Conservation (phyloP, 1,140 invertebrate genomes). For the Bathynomus jamesi region DNA sequence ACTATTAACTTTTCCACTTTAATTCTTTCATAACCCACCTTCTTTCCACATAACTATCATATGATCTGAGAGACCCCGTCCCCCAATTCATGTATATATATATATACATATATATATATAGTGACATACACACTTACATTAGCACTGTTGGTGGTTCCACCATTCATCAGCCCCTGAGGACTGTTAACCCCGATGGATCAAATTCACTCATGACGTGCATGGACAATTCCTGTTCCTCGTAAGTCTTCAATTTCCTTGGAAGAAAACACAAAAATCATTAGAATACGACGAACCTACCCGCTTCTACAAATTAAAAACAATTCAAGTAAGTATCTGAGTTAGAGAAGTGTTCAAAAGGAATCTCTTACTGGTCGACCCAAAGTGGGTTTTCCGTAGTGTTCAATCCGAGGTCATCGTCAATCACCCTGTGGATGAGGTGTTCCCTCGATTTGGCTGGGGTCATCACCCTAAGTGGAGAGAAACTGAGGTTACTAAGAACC, state of each 20-base stretch:
- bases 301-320: no score
- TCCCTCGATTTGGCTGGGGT: conserved; percentile 32
- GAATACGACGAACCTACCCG: no score
- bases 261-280: neutral
- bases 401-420: conserved; percentile 44
- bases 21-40: no score
- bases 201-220: conserved; percentile 84
- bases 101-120: no score
- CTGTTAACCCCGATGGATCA: conserved; percentile 46
- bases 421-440: conserved; percentile 34
- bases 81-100: no score
- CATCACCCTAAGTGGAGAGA: no score
- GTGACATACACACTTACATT: no score
- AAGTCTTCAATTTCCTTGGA: conserved; percentile 69
- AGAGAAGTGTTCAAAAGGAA: no score
- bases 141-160: neutral
- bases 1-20: no score
- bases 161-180: neutral
- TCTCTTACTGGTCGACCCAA: conserved; percentile 69
- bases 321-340: no score
- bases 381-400: conserved; percentile 79
- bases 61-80: no score
- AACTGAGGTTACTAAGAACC: neutral
- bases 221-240: conserved; percentile 85
- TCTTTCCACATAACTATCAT: no score